Evolutionary conservation across 2,888 invertebrate genomes (phyloP), one percentile per base, ranked within the genome.

Genomic region (Thecocarcelia acutangulata): DNA sequence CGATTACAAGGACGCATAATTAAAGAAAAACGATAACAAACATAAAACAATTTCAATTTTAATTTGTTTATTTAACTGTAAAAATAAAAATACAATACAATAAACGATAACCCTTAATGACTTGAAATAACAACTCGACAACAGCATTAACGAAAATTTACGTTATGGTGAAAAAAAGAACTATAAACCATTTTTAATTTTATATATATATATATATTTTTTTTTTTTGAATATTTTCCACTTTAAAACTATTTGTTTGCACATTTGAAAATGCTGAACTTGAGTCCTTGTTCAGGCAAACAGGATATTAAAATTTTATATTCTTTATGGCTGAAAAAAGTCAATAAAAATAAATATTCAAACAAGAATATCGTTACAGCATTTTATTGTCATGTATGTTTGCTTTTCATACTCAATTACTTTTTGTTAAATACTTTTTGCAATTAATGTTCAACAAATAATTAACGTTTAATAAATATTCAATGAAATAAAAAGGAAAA

Each of bases 1-100:
- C n/a, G n/a, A n/a, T n/a, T n/a, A n/a, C 5, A 64, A 68, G 11
- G n/a, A 52, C 21, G 46, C 17, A 8, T 8, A 33, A n/a, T 28
- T 50, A 68, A 56, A 21, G 21, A 50, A 12, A 58, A 69, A 24
- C 52, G 17, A 12, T 17, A 9, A 28, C 59, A 54, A 70, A 19
- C n/a, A 15, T 66, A 13, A 80, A 70, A 72, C 15, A 76, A 15
- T 66, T 59, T 72, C 12, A 68, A 61, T 59, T 52, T 58, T 52
- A 64, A 64, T 50, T 52, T 61, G 52, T 37, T 75, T 54, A 64
- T 68, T 59, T 28, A 75, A 75, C n/a, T 40, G 37, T 28, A 40
- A 5, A 46, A 68, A 48, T 40, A 66, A 24, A 40, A 73, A 48
- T 28, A 75, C 15, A 40, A 54, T 37, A 58, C n/a, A 5, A 33